These are phyloP conservation scores for Dioctria rufipes DNA, from an alignment of 2,888 invertebrate genomes.

Conservation along the genomic window DNA sequence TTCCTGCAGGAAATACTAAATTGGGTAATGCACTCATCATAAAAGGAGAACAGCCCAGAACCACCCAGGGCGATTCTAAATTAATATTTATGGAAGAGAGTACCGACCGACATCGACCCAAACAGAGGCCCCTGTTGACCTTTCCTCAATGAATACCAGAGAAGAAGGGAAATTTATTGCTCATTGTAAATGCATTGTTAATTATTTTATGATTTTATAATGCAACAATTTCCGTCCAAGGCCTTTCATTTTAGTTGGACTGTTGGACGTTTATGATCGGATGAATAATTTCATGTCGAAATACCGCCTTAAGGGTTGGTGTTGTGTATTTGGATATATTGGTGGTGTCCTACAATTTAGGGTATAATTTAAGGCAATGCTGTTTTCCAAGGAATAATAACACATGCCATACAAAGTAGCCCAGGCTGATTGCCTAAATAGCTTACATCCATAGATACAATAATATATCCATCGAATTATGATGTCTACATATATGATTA, in stretches of 20 bases:
- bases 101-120: constrained; percentile 1
- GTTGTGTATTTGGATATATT: background rate
- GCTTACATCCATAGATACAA: background rate
- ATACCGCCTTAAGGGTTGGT: constrained; percentile 4
- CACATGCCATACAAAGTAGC: background rate
- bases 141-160: constrained; percentile 41
- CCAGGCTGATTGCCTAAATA: background rate
- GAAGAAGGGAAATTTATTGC: constrained; percentile 36
- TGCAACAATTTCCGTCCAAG: constrained; percentile 42
- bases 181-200: constrained; percentile 50
- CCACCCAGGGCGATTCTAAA: constrained; percentile 46
- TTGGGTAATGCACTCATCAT: constrained; percentile 25
- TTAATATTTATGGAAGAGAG: constrained; percentile 45
- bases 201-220: constrained; percentile 51
- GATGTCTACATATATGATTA: constrained; percentile 16
- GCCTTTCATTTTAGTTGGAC: constrained; percentile 10
- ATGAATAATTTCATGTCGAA: constrained; percentile 6
- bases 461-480: background rate
- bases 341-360: background rate
- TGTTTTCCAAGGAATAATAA: background rate
- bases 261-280: constrained; percentile 26
- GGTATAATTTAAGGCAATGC: background rate
- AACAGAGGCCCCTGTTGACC: constrained; percentile 42
- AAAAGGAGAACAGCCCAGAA: constrained; percentile 18
- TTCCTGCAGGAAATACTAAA: constrained; percentile 21